Percentiles rank a stretch among this genome's conserved stretches.
These are phyloP conservation scores for Hippasteria phrygiana DNA, from an alignment of 53 echinoderm and acorn worm genomes.

Conservation along the genomic window DNA sequence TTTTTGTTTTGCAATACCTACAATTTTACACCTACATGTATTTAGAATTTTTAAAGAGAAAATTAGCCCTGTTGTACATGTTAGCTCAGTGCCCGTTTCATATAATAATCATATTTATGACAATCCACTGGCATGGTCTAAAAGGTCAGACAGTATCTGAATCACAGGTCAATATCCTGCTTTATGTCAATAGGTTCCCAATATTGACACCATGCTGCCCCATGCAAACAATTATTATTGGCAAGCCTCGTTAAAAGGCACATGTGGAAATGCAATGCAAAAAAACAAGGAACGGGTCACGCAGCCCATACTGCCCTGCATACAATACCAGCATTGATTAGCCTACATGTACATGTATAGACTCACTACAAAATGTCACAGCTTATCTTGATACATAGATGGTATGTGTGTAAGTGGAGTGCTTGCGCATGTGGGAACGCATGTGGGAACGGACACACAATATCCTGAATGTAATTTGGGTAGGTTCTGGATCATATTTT, in stretches of 20 bases:
- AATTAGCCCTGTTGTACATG: too few relatives aligned
- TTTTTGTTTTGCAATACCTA: too few relatives aligned
- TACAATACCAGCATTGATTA: neutral
- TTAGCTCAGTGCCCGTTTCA: too few relatives aligned
- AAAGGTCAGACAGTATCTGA: conserved; percentile 1
- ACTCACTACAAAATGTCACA: neutral
- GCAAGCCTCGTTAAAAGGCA: neutral
- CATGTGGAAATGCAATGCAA: neutral
- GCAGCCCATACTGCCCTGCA: neutral
- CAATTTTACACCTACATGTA: too few relatives aligned
- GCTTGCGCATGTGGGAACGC: too few relatives aligned
- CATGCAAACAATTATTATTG: neutral
- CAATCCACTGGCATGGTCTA: neutral
- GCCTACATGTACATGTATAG: too few relatives aligned
- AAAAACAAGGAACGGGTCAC: neutral
- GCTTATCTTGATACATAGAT: neutral
- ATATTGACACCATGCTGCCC: neutral
- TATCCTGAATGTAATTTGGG: too few relatives aligned
- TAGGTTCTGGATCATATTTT: too few relatives aligned
- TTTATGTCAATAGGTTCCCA: neutral
- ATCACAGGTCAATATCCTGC: neutral
- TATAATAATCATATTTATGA: neutral
- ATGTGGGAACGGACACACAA: too few relatives aligned
- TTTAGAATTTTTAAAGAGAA: too few relatives aligned
- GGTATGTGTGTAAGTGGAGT: neutral